Evolutionary conservation across 1,140 invertebrate species (phyloP).

Genomic region (Stegodyphus mimosarum): DNA sequence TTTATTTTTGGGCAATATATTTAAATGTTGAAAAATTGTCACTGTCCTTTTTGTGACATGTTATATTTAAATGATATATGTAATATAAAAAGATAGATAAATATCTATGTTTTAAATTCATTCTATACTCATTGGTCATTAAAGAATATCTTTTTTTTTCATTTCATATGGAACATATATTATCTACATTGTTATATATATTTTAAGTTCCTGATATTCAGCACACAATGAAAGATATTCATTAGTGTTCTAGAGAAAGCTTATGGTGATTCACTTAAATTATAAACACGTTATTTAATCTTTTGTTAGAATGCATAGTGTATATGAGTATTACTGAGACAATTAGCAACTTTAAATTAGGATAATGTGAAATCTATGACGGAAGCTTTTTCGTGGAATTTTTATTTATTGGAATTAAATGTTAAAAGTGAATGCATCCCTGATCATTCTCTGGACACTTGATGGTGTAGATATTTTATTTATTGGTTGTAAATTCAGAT

Average conservation of each 20-base stretch:
- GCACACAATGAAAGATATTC: conserved; percentile 27
- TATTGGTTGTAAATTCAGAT: conserved; percentile 56
- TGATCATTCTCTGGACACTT: conserved; percentile 12
- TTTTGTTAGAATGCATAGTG: too few species aligned
- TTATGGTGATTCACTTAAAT: conserved; percentile 14
- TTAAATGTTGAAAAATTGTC: conserved; percentile 25
- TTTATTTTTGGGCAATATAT: conserved; percentile 59
- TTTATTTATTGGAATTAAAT: too few species aligned
- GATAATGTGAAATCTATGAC: too few species aligned
- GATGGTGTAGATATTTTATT: conserved; percentile 52
- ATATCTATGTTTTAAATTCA: conserved; percentile 46
- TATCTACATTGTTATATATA: conserved; percentile 45
- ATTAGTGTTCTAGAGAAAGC: conserved; percentile 37
- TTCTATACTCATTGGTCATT: conserved; percentile 51
- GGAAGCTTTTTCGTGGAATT: too few species aligned
- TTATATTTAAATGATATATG: conserved; percentile 44
- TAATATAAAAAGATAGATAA: conserved; percentile 27
- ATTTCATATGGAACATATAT: conserved; percentile 54
- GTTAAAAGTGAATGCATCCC: too few species aligned
- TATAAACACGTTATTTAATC: too few species aligned
- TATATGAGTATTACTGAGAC: not conserved
- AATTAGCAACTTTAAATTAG: too few species aligned
- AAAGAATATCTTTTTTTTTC: conserved; percentile 30
- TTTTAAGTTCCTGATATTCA: conserved; percentile 53
- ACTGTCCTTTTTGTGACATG: conserved; percentile 46